Evolutionary conservation across 1,140 invertebrate species (phyloP).

Genomic region (Aphis gossypii): DNA sequence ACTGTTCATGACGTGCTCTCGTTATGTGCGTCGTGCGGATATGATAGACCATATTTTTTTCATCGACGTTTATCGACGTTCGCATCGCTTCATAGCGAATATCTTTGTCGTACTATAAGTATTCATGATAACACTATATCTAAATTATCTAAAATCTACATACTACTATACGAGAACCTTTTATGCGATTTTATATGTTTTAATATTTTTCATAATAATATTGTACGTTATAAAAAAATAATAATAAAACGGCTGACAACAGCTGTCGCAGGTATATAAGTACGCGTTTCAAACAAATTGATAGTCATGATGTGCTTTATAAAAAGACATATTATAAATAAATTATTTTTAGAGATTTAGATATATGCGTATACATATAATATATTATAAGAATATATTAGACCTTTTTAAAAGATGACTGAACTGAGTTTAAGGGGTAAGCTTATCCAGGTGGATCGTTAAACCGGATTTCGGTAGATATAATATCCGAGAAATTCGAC

Average conservation of each 20-base stretch:
- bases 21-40: not conserved
- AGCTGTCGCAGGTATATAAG: not conserved
- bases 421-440: not conserved
- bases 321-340: not conserved
- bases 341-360: not conserved
- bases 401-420: not conserved
- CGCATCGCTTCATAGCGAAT: not conserved
- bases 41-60: not conserved
- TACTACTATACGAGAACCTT: not conserved
- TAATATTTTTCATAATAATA: constrained; percentile 8
- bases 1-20: not conserved
- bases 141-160: not conserved
- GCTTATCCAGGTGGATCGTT: constrained; percentile 20
- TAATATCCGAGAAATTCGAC: constrained; percentile 1
- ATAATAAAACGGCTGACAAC: not conserved
- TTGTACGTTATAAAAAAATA: not conserved
- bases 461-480: not conserved
- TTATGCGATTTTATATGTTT: not conserved
- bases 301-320: not conserved
- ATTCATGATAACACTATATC: not conserved
- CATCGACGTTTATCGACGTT: not conserved
- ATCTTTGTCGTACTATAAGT: not conserved
- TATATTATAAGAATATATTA: not conserved
- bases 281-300: not conserved
- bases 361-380: not conserved